Evolutionary conservation across 2,113 vertebrate species (phyloP).

Genomic region (Eclectus roratus): DNA sequence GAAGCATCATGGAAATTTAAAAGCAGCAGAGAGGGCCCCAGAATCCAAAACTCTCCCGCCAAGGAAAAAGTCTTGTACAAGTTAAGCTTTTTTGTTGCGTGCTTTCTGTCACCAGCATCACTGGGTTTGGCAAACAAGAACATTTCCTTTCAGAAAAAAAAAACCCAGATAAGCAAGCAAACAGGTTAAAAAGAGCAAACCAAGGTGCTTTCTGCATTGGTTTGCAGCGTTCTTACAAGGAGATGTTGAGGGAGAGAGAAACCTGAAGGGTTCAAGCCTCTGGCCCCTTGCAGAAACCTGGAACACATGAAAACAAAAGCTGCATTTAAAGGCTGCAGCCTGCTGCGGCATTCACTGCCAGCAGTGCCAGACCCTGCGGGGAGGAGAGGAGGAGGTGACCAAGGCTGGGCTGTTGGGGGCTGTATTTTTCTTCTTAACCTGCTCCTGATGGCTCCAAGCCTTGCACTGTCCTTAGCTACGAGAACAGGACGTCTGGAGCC

Average conservation of each 20-base stretch:
- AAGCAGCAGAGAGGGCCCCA: constrained; percentile 43
- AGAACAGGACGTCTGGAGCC: constrained; percentile 19
- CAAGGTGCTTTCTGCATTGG: neutral
- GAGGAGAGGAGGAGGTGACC: constrained; percentile 19
- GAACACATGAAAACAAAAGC: constrained; percentile 31
- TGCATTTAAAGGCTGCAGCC: constrained; percentile 42
- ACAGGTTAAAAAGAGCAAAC: neutral
- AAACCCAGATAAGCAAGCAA: neutral
- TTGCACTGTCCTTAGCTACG: neutral
- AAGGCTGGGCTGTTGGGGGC: neutral
- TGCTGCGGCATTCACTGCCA: neutral
- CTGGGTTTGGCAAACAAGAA: neutral
- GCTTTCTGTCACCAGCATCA: constrained; percentile 6
- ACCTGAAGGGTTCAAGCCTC: neutral
- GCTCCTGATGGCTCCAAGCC: neutral
- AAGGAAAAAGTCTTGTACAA: constrained; percentile 29
- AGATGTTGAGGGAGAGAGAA: neutral
- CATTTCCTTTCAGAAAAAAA: neutral
- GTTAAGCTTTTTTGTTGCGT: constrained; percentile 1
- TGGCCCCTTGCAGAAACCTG: neutral
- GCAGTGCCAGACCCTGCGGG: neutral
- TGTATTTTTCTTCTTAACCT: neutral
- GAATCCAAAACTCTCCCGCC: neutral
- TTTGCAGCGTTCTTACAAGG: neutral
- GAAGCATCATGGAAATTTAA: constrained; percentile 66